phyloP scores from a whole-genome alignment of 2,888 invertebrate species.

The Lasius fuliginosus region DNA sequence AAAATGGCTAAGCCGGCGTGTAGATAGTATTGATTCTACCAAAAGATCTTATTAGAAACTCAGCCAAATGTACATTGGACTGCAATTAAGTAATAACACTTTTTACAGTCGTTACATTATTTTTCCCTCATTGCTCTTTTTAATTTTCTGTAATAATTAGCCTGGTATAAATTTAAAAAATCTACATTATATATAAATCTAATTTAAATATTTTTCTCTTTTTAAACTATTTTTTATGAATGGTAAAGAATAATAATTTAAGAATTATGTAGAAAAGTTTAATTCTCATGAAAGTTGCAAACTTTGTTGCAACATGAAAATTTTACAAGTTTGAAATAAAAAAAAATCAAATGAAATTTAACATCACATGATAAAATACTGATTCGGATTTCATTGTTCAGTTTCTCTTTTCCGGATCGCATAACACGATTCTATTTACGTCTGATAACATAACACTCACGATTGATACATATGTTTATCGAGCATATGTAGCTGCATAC shows the following conservation, averaged over 20 bases:
- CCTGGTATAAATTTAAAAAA: neutral
- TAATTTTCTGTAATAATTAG: constrained; percentile 20
- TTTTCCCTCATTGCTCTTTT: constrained; percentile 48
- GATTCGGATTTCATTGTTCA: neutral
- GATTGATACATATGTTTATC: neutral
- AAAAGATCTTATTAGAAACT: constrained; percentile 42
- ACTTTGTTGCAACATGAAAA: neutral
- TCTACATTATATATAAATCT: neutral
- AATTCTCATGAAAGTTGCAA: neutral
- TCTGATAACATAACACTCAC: neutral
- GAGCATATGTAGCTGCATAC: neutral
- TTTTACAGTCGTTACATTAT: constrained; percentile 31
- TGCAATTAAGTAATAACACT: constrained; percentile 41
- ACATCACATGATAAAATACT: neutral
- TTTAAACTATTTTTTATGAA: neutral
- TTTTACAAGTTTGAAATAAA: neutral
- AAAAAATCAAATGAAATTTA: neutral
- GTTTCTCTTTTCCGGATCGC: neutral
- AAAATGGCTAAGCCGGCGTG: constrained; percentile 26
- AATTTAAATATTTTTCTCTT: neutral
- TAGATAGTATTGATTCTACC: constrained; percentile 15
- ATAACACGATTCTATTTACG: neutral
- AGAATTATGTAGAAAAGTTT: neutral
- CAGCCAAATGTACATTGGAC: constrained; percentile 10
- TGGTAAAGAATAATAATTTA: neutral